Conservation (phyloP, 2,113 vertebrate species). For the Rhabdornis inornatus region DNA sequence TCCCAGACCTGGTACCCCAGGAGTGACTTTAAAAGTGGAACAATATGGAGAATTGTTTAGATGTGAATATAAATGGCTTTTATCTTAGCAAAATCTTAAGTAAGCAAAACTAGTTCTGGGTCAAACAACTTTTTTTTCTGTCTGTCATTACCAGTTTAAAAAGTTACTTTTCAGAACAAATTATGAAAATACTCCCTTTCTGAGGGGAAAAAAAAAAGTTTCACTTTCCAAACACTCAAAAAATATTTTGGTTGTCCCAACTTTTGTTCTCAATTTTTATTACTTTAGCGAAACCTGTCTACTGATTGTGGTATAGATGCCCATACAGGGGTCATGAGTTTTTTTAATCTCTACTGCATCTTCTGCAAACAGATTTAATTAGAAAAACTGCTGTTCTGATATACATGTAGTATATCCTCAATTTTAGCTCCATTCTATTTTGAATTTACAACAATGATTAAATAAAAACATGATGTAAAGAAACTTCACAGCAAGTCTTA, state of each 20-base stretch:
- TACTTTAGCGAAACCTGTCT: background rate
- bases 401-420: background rate
- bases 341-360: background rate
- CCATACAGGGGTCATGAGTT: rapidly evolving
- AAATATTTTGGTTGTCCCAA: background rate
- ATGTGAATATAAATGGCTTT: background rate
- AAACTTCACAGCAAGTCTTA: background rate
- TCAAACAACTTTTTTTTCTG: background rate
- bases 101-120: background rate
- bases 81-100: background rate
- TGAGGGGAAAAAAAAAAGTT: background rate
- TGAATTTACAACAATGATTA: background rate
- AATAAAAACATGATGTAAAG: background rate
- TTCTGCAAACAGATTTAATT: background rate
- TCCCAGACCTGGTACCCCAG: background rate
- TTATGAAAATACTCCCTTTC: background rate
- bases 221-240: background rate
- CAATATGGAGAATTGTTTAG: background rate
- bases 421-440: background rate
- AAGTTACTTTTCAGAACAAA: background rate
- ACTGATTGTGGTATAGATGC: background rate
- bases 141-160: background rate
- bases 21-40: background rate
- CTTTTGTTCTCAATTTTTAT: background rate
- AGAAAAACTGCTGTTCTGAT: background rate